Base-by-base conservation (phyloP, 2,888 invertebrate species). In the Neuroscelio doddi region DNA sequence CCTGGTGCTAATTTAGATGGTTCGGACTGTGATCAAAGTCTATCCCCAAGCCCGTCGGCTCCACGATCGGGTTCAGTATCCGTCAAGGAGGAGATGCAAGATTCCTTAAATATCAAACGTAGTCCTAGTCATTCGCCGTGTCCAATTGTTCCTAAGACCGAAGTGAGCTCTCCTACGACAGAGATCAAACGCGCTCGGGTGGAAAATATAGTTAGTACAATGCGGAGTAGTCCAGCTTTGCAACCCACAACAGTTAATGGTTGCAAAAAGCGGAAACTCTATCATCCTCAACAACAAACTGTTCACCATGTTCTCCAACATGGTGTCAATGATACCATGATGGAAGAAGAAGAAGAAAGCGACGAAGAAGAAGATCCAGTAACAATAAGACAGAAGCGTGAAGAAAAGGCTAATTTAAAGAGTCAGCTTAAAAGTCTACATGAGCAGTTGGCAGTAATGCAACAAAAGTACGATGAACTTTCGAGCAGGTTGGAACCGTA, bases 281-380 rank as follows among this genome's bases (percentile, higher is more conserved):
- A 97, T 82, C 96, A 96, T 80, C 97, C 97, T 8, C 96, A 96
- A 85, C 97, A 97, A 80, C 95, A 96, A 85, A 93, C 93, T 80
- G 87, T 87, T 1, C 87, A 88, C 39, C 84, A 88, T 50, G 87
- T 88, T 58, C 86, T 89, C 49, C 90, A 90, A 50, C 85, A 88
- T 15, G 87, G 87, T 57, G 83, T 88, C 68, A 87, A 86, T 72
- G 87, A 87, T 74, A 84, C 87, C 63, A 88, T 90, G 85, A 85
- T 89, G 45, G 89, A 89, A 56, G 88, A 88, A 61, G 91, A 91
- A 72, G 91, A 91, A 72, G 91, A 92, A 92, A 93, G 92, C 70
- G 92, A 92, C 67, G 92, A 93, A 75, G 91, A 91, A 73, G 89
- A 91, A 74, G 90, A 90, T 75, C 91, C 91, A 57, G 91, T 91